phyloP scores from a whole-genome alignment of 2,797 vertebrate genomes.

The Tragelaphus oryx region DNA sequence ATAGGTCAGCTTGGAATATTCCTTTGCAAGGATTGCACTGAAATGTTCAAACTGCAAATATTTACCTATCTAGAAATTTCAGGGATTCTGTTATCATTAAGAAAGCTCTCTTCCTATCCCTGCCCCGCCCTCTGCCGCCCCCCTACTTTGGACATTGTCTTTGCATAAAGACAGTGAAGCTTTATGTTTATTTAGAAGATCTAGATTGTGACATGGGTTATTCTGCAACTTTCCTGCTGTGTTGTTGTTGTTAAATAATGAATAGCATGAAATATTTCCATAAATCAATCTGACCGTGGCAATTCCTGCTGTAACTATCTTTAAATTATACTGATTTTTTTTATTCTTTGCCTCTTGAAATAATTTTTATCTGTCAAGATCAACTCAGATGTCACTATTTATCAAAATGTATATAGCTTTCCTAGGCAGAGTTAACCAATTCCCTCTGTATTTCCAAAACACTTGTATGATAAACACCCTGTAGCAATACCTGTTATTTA shows the following conservation, averaged over 20 bases:
- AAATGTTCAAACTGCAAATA: neutral
- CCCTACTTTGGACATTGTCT: neutral
- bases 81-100: neutral
- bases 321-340: neutral
- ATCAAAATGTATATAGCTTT: neutral
- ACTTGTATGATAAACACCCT: neutral
- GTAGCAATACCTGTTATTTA: neutral
- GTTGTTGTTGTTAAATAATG: neutral
- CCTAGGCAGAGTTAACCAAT: neutral
- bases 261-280: neutral
- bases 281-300: neutral
- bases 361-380: neutral
- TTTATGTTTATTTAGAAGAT: neutral
- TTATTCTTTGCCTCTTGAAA: neutral
- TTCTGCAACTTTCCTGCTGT: neutral
- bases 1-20: neutral
- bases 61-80: neutral
- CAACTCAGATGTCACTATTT: neutral
- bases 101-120: neutral
- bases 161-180: neutral
- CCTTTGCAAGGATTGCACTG: neutral
- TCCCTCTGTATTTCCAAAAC: neutral
- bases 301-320: neutral
- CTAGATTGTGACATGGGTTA: neutral
- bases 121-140: accelerated